A percentile compares a stretch with the other conserved stretches of the same genome.
Conservation (phyloP, 2,113 vertebrate species). For the Lucifuga dentata region DNA sequence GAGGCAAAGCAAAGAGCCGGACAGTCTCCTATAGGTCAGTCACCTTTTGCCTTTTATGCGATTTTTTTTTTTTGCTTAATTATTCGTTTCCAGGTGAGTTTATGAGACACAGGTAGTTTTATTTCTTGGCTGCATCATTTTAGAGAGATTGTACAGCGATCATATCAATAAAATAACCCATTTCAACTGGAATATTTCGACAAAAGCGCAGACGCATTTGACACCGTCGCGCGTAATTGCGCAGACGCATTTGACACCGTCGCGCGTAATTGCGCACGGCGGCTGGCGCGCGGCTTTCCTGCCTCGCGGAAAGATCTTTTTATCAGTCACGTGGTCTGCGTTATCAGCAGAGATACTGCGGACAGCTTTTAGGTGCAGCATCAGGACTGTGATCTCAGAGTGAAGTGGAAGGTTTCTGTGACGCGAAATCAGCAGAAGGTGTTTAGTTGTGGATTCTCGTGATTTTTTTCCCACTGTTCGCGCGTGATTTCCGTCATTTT, state of each 20-base stretch:
- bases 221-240: constrained; percentile 55
- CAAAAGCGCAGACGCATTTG: neutral
- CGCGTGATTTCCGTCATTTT: no score
- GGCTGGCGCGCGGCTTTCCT: neutral
- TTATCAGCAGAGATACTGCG: neutral
- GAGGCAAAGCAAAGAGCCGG: neutral
- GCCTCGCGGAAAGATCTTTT: neutral
- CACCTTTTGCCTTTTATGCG: constrained; percentile 9
- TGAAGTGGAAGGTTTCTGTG: no score
- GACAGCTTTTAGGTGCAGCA: no score
- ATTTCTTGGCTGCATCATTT: no score
- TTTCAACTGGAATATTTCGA: neutral
- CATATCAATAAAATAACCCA: no score
- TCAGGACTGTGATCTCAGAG: no score
- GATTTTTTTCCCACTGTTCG: neutral
- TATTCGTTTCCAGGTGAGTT: neutral
- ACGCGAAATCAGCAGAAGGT: neutral
- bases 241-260: neutral
- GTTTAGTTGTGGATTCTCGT: neutral
- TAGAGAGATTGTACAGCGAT: no score
- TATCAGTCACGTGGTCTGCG: neutral
- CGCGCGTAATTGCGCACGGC: constrained; percentile 63
- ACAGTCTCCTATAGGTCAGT: constrained; percentile 50
- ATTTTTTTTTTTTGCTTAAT: neutral
- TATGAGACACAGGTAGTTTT: neutral